phyloP scores from a whole-genome alignment of 2,797 vertebrate genomes.

The Gymnothorax javanicus region DNA sequence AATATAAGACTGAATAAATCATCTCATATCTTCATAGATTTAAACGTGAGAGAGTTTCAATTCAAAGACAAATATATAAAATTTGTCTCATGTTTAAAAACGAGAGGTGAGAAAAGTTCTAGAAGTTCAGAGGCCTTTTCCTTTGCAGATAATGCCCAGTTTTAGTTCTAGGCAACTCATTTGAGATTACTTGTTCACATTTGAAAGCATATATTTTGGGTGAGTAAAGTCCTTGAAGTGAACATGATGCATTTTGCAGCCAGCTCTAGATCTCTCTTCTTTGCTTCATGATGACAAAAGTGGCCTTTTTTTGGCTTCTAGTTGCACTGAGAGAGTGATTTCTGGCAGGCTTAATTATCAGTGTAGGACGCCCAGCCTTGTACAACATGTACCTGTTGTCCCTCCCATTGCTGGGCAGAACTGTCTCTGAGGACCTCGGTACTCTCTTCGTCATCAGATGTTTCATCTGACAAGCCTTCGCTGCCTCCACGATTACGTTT shows the following conservation, averaged over 20 bases:
- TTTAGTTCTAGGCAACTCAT: not conserved
- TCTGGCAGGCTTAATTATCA: not conserved
- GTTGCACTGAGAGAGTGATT: not conserved
- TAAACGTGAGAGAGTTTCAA: no score
- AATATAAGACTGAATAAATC: not conserved
- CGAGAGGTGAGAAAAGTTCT: no score
- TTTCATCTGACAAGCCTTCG: conserved; percentile 21
- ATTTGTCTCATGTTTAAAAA: no score
- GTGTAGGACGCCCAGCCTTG: not conserved
- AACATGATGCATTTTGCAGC: not conserved
- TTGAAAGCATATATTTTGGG: not conserved
- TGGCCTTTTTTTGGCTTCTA: not conserved
- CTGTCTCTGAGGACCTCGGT: not conserved
- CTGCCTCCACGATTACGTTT: conserved; percentile 37
- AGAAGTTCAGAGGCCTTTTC: no score
- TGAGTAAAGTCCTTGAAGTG: not conserved
- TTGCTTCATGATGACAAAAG: not conserved
- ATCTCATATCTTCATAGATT: no score
- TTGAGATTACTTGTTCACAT: not conserved
- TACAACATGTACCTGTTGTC: not conserved
- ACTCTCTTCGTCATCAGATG: conserved; percentile 68
- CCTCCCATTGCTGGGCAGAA: not conserved
- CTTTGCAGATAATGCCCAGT: no score
- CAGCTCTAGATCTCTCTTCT: not conserved
- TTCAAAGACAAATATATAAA: no score